A percentile compares a stretch with the other conserved stretches of the same genome.
phyloP scores from a whole-genome alignment of 1,140 invertebrate species.

The Heliconius congener region DNA sequence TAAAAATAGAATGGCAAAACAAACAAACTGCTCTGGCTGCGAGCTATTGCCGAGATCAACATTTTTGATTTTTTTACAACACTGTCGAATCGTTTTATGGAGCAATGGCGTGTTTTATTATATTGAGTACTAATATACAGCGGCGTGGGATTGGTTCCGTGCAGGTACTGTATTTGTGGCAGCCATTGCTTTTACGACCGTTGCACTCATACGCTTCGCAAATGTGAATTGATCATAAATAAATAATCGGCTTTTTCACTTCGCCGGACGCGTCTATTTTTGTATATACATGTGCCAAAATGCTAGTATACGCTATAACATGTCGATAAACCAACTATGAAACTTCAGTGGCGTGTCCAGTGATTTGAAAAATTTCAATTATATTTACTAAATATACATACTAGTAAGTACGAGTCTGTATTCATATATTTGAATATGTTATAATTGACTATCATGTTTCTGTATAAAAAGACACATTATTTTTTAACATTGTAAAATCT shows the following conservation, averaged over 20 bases:
- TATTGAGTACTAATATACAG: slow-evolving; percentile 46
- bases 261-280: slow-evolving; percentile 34
- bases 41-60: slow-evolving; percentile 49
- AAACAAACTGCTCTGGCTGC: slow-evolving; percentile 47
- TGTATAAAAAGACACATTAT: too few relatives aligned
- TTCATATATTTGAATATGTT: not conserved
- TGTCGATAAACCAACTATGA: not conserved
- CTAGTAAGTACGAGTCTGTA: too few relatives aligned
- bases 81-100: slow-evolving; percentile 48
- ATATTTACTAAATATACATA: too few relatives aligned
- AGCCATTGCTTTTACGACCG: slow-evolving; percentile 42
- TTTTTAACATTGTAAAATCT: not conserved
- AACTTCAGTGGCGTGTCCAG: too few relatives aligned
- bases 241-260: slow-evolving; percentile 40
- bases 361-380: too few relatives aligned
- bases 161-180: slow-evolving; percentile 42
- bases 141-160: slow-evolving; percentile 40
- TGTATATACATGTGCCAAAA: slow-evolving; percentile 27
- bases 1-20: slow-evolving; percentile 48
- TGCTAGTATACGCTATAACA: slow-evolving; percentile 13
- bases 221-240: slow-evolving; percentile 38
- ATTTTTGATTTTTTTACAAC: slow-evolving; percentile 54
- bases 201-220: slow-evolving; percentile 38
- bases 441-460: too few relatives aligned
- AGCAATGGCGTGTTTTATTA: slow-evolving; percentile 50